A percentile compares a stretch with the other conserved stretches of the same genome.
phyloP scores from a whole-genome alignment of 2,113 vertebrate species.

The Brachypteracias leptosomus region DNA sequence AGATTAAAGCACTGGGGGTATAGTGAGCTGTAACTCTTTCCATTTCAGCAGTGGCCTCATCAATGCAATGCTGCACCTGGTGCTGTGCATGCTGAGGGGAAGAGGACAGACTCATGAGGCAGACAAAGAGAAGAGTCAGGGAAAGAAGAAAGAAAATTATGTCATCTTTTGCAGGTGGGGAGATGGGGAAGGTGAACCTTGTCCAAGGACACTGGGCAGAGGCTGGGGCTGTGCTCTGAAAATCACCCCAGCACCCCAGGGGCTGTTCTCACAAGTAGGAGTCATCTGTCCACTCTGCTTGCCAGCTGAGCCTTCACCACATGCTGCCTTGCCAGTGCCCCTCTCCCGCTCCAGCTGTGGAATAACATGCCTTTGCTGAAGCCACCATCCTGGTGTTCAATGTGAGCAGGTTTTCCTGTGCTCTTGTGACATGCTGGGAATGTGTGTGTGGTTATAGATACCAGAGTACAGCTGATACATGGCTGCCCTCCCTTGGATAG shows the following conservation, averaged over 20 bases:
- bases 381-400: fast-evolving
- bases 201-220: background rate
- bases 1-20: background rate
- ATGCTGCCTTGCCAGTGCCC: fast-evolving
- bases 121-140: background rate
- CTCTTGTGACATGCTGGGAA: background rate
- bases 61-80: background rate
- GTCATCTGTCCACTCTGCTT: fast-evolving
- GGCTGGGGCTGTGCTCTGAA: background rate
- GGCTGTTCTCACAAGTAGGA: background rate
- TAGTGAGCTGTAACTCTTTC: background rate
- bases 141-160: background rate
- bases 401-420: background rate
- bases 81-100: background rate
- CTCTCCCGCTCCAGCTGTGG: background rate
- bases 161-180: background rate
- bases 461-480: fast-evolving
- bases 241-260: fast-evolving
- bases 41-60: background rate
- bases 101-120: background rate
- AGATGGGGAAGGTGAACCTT: background rate
- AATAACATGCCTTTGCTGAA: background rate
- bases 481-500: background rate
- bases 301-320: background rate
- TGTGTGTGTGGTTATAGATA: fast-evolving